phyloP scores from a whole-genome alignment of 2,797 vertebrate genomes.

The Glossophaga mutica region DNA sequence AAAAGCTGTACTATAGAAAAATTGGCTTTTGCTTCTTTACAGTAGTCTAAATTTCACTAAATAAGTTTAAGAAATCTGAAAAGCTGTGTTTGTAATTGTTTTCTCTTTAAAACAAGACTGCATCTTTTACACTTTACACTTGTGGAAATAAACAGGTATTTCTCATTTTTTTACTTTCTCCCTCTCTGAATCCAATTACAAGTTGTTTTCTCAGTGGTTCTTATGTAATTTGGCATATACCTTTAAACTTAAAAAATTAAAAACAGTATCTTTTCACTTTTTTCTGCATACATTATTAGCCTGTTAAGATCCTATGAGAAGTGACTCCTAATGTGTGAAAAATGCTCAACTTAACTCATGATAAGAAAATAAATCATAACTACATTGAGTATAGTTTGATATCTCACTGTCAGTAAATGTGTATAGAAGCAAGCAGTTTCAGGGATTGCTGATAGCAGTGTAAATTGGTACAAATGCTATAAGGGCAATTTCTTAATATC shows the following conservation, averaged over 20 bases:
- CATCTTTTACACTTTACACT: background rate
- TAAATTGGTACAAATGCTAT: background rate
- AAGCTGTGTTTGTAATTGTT: conserved; percentile 20
- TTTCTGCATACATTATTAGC: background rate
- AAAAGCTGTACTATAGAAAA: conserved; percentile 23
- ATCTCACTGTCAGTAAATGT: background rate
- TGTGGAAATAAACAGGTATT: conserved; percentile 42
- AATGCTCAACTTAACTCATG: background rate
- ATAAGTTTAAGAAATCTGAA: conserved; percentile 26
- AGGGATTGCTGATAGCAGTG: background rate
- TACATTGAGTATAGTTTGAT: background rate
- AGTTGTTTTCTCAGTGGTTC: conserved; percentile 37
- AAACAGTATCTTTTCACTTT: background rate
- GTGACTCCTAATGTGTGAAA: background rate
- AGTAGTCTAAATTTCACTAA: conserved; percentile 19
- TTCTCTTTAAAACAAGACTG: conserved; percentile 32
- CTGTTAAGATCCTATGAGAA: conserved; percentile 6
- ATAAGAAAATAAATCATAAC: background rate
- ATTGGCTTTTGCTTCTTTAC: conserved; percentile 36
- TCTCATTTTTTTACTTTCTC: conserved; percentile 46
- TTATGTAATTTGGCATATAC: conserved; percentile 1
- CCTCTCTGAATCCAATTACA: conserved; percentile 15
- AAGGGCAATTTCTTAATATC: background rate
- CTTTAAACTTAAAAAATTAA: conserved; percentile 45
- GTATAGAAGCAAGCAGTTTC: background rate